Conservation (phyloP, 2,888 invertebrate genomes). For the Ochropleura leucogaster region DNA sequence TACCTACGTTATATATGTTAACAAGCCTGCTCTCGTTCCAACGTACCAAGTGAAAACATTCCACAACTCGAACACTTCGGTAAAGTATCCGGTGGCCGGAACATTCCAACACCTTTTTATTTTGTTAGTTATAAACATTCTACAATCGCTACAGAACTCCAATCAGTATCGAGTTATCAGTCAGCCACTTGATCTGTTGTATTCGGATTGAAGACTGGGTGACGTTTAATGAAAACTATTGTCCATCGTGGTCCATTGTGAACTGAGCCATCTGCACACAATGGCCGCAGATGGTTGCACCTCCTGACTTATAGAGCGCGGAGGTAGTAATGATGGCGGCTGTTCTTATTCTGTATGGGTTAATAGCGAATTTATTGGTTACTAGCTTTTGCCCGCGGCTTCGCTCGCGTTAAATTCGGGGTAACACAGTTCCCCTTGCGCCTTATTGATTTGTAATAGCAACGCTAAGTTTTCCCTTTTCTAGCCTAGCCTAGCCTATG, state of each 20-base stretch:
- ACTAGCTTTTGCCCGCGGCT: too few relatives aligned
- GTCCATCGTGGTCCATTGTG: constrained; percentile 24
- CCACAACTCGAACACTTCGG: constrained; percentile 1
- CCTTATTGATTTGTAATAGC: too few relatives aligned
- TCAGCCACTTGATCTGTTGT: neutral
- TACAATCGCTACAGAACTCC: neutral
- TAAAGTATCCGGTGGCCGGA: neutral
- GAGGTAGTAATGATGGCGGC: neutral
- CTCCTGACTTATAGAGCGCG: constrained; percentile 21
- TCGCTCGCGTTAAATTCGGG: too few relatives aligned
- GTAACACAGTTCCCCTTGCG: too few relatives aligned
- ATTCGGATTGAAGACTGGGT: neutral
- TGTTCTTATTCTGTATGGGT: neutral
- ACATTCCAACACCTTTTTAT: constrained; percentile 14
- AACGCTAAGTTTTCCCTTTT: too few relatives aligned
- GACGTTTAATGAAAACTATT: constrained; percentile 39
- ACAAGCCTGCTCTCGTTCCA: neutral
- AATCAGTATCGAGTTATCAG: constrained; percentile 5
- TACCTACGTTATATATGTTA: neutral
- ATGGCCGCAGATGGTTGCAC: constrained; percentile 20
- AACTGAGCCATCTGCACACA: constrained; percentile 17
- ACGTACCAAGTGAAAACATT: constrained; percentile 8
- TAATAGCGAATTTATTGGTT: constrained; percentile 21
- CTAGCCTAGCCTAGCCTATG: too few relatives aligned
- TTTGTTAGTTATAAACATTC: constrained; percentile 10